Conservation (phyloP, 1,140 invertebrate species). For the Theocolax elegans region DNA sequence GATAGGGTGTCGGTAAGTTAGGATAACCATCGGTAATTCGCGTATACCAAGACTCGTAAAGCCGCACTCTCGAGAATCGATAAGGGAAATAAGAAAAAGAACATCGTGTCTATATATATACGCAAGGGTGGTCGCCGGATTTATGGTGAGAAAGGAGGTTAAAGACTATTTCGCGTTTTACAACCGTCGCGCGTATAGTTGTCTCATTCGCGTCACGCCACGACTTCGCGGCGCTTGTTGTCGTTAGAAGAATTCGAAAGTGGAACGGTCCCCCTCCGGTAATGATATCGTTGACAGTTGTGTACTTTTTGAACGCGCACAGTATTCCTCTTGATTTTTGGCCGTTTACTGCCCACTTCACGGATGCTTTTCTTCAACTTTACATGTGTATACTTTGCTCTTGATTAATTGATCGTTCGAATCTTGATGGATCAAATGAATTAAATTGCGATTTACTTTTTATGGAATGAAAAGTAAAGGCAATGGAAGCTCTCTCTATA, state of each 20-base stretch:
- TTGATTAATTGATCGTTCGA: no score
- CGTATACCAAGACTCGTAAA: slow-evolving; percentile 32
- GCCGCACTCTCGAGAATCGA: slow-evolving; percentile 10
- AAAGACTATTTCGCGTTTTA: slow-evolving; percentile 28
- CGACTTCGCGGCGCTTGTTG: slow-evolving; percentile 3
- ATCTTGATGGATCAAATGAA: no score
- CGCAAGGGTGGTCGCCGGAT: neutral
- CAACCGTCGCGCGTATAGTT: neutral
- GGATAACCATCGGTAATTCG: no score
- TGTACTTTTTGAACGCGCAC: no score
- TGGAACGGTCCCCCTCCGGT: slow-evolving; percentile 7
- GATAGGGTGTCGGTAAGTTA: neutral
- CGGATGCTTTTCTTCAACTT: no score
- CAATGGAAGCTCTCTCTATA: no score
- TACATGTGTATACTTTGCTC: no score
- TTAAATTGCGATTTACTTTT: no score
- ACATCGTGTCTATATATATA: neutral
- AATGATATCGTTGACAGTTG: slow-evolving; percentile 14
- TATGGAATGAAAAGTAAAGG: no score
- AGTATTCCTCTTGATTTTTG: no score
- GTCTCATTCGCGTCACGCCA: neutral
- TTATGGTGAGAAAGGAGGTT: slow-evolving; percentile 9
- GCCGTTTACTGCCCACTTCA: no score
- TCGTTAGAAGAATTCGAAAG: slow-evolving; percentile 37
- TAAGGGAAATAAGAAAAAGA: slow-evolving; percentile 20